Base-by-base conservation (phyloP, 1,140 invertebrate genomes). In the Pseudomyrmex gracilis region DNA sequence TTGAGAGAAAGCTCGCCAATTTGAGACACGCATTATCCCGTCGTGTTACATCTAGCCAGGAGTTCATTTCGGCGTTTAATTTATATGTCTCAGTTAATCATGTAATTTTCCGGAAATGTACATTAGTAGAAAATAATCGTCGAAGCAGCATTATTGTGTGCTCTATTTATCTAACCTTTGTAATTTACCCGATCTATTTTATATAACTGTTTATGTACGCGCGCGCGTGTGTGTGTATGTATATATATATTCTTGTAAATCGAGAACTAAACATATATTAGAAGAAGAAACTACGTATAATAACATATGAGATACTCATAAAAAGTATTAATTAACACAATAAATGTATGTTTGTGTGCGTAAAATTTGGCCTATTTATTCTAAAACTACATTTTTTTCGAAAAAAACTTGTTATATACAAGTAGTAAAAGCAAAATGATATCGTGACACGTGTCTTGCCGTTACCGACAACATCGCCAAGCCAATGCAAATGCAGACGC, bases 1-100 rank as follows among this genome's bases (percentile, higher is more conserved):
- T 45, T 90, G 71, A 89, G 74, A 90, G 89, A 87, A 80, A 74
- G 80, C 45, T 17, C 51, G 84, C 83, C 84, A 88, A 89, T 88
- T 89, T 85, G 73, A 73, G 58, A 22, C 73, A 74, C 80, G 64
- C 57, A 87, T 87, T 87, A 87, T 87, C 85, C 60, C 82, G 57
- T 80, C 77, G 82, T 60, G 68, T 87, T 87, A 80, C 78, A 77
- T 70, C 20, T 34, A 34, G 64, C 43, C 55, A n/a, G 22, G 3
- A n/a, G 60, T 80, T 80, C 70, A 80, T 49, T 80, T 49, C 8
- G 66, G 20, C 53, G 34, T 49, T 80, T 47, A 20, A 22, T 20
- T 58, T 49, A 24, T 24, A 22, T 15, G 10, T 78, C 51, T 45
- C 43, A n/a, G 70, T 58, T 7, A 17, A 70, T 68, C 34, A 55